Evolutionary conservation across 1,140 invertebrate species (phyloP), one percentile per base, ranked within the genome.

Genomic region (Drosophila oshimai): DNA sequence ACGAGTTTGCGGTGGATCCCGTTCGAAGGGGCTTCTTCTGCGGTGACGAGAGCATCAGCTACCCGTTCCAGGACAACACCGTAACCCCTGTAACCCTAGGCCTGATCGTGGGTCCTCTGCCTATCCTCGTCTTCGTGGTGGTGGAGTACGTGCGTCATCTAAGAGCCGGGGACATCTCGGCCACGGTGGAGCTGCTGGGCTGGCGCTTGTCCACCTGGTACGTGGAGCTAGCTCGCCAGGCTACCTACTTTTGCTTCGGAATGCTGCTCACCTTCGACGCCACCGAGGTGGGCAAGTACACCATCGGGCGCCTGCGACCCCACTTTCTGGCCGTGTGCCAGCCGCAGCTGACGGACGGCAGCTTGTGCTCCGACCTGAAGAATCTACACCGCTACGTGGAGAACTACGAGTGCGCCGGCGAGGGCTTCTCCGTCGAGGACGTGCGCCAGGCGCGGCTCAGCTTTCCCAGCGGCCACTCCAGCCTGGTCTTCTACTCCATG

Each of bases 11-110:
- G 90, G 95, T 95, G 5, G 91, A 93, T 34, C 97, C 98, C 0
- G 97, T 95, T 90, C 92, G 96, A 42, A 93, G 98, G 46, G 98
- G 98, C 15, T 99, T 99, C 92, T 99, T 97, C 92, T 99, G 98
- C 92, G 95, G 97, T 90, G 98, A 99, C 92, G 96, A 98, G 88
- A 96, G 96, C 37, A 94, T 99, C 37, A 94, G 94, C 57, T 96
- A 98, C 91, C 98, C 97, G 5, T 96, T 94, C 88, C 92, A 93
- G 50, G 91, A 93, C 0, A 97, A 96, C 2, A 98, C 97, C 0
- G 94, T 98, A 47, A 95, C 96, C 28, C 96, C 94, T 67, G 89
- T 93, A 42, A 94, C 94, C 91, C 92, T 98, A 13, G 97, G 96
- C 90, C 91, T 96, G 72, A 91, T 95, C 65, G 94, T 95, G 9